A percentile compares a stretch with the other conserved stretches of the same genome.
Conservation (phyloP, 2,113 vertebrate species). For the Rhipidura dahli region DNA sequence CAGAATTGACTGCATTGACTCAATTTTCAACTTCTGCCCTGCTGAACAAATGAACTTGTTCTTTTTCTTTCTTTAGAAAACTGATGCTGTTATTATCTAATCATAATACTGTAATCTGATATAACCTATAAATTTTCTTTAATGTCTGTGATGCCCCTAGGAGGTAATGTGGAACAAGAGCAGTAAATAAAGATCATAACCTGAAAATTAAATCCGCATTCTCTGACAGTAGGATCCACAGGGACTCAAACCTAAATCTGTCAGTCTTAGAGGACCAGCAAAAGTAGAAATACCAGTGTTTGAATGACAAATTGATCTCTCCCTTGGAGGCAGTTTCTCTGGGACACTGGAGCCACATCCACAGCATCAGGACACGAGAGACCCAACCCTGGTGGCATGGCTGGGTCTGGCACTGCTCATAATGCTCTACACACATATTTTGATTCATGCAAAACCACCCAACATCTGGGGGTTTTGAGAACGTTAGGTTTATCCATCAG, state of each 20-base stretch:
- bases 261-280: neutral
- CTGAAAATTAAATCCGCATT: neutral
- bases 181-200: conserved; percentile 26
- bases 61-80: neutral
- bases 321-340: neutral
- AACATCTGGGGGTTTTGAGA: neutral
- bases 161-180: neutral
- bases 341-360: neutral
- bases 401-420: neutral
- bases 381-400: neutral
- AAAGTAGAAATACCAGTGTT: neutral
- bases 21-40: neutral
- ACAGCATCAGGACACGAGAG: neutral
- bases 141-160: neutral
- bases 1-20: neutral
- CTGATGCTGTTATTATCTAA: neutral
- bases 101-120: neutral
- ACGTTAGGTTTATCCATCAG: neutral
- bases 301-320: neutral
- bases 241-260: neutral
- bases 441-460: neutral
- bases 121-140: neutral
- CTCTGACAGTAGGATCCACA: neutral
- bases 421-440: too few relatives aligned
- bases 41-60: neutral